These are phyloP conservation scores for Gila orcuttii DNA, from an alignment of 2,113 vertebrate species.

Conservation along the genomic window DNA sequence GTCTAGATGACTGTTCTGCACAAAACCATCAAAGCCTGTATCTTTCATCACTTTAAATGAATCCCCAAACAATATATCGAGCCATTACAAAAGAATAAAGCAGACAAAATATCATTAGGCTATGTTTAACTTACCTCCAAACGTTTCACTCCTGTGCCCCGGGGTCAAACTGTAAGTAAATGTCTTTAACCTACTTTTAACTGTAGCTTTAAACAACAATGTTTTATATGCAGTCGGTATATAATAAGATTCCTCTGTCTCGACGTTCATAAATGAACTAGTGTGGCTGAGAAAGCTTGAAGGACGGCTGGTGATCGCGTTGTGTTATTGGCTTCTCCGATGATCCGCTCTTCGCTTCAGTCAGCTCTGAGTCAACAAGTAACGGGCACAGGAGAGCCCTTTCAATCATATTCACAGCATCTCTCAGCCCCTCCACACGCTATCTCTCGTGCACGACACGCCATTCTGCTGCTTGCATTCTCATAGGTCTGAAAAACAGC, in stretches of 20 bases:
- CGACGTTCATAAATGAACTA: neutral
- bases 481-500: neutral
- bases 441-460: neutral
- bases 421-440: neutral
- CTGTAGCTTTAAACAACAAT: neutral
- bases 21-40: neutral
- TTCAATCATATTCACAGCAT: neutral
- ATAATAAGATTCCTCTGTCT: neutral
- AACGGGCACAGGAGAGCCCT: neutral
- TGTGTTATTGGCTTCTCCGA: conserved; percentile 3
- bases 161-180: neutral
- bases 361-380: conserved; percentile 27
- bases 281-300: neutral
- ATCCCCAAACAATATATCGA: neutral
- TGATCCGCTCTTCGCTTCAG: neutral
- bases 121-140: conserved; percentile 2
- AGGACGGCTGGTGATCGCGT: neutral
- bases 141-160: neutral
- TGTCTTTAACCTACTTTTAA: neutral
- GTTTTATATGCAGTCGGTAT: neutral
- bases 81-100: neutral
- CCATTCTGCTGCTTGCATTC: neutral
- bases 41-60: neutral
- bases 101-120: neutral
- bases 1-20: neutral